phyloP scores from a whole-genome alignment of 1,140 invertebrate species.

The Penaeus indicus region DNA sequence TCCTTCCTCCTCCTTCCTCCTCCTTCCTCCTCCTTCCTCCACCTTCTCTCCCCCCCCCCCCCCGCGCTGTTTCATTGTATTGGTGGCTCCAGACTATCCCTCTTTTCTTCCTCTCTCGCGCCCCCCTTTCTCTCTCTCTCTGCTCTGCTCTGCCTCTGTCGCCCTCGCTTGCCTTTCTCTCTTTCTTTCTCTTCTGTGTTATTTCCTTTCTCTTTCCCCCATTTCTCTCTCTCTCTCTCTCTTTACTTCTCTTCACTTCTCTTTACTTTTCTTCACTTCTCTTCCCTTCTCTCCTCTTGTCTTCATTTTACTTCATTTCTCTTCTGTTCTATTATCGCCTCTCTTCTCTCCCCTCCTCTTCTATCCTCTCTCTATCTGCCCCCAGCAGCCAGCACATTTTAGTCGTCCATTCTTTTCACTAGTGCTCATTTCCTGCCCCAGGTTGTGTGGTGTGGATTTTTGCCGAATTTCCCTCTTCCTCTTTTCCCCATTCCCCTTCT shows the following conservation, averaged over 20 bases:
- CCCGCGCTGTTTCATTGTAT: no score
- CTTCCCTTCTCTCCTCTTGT: not conserved
- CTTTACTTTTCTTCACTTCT: not conserved
- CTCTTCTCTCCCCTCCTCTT: not conserved
- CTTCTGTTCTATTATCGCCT: not conserved
- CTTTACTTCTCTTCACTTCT: not conserved
- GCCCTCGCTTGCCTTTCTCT: not conserved
- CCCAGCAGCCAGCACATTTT: no score
- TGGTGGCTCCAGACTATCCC: no score
- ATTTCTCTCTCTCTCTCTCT: not conserved
- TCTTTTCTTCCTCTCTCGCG: no score
- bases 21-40: no score
- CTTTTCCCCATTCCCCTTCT: slow-evolving; percentile 4
- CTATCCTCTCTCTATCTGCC: not conserved
- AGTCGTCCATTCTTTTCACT: no score
- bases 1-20: no score
- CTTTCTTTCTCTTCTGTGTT: not conserved
- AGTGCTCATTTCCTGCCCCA: no score
- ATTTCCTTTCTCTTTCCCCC: not conserved
- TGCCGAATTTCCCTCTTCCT: not conserved
- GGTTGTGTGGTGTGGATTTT: no score
- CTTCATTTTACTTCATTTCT: not conserved
- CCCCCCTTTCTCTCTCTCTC: not conserved
- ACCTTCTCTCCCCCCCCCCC: no score
- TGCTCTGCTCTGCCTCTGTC: not conserved